Evolutionary conservation across 2,888 invertebrate species (phyloP).

Genomic region (Teleogryllus oceanicus): DNA sequence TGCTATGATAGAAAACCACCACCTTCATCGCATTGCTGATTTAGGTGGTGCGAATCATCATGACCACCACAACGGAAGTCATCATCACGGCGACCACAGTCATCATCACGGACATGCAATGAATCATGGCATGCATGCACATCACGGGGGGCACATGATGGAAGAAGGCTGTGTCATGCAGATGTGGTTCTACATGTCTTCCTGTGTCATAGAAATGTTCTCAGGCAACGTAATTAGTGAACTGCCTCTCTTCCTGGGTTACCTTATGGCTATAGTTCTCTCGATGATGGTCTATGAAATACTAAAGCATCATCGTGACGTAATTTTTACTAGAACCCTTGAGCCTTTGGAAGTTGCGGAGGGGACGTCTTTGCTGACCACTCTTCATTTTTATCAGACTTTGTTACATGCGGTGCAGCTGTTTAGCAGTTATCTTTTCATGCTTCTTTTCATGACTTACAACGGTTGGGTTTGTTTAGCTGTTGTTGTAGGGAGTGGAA

Average conservation of each 20-base stretch:
- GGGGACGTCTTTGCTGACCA: slow-evolving; percentile 40
- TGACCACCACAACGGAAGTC: no score
- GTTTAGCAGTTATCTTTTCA: slow-evolving; percentile 50
- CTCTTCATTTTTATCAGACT: slow-evolving; percentile 48
- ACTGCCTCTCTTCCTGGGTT: neutral
- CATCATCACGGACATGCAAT: no score
- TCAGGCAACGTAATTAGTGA: neutral
- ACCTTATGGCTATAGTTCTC: neutral
- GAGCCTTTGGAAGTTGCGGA: neutral
- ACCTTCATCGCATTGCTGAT: no score
- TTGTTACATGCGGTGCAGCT: slow-evolving; percentile 51
- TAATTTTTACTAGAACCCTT: neutral
- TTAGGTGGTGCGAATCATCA: no score
- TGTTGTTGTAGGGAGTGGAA: slow-evolving; percentile 49
- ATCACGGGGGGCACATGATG: neutral
- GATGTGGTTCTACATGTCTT: neutral
- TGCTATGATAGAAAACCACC: no score
- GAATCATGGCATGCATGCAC: no score
- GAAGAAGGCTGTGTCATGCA: neutral
- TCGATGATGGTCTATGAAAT: neutral
- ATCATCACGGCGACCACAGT: no score
- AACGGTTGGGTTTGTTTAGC: slow-evolving; percentile 52
- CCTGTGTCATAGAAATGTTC: neutral
- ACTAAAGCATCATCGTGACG: neutral
- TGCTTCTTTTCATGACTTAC: slow-evolving; percentile 55